These are phyloP conservation scores for Apodemus agrarius DNA, from an alignment of 2,797 vertebrate species.

Conservation along the genomic window DNA sequence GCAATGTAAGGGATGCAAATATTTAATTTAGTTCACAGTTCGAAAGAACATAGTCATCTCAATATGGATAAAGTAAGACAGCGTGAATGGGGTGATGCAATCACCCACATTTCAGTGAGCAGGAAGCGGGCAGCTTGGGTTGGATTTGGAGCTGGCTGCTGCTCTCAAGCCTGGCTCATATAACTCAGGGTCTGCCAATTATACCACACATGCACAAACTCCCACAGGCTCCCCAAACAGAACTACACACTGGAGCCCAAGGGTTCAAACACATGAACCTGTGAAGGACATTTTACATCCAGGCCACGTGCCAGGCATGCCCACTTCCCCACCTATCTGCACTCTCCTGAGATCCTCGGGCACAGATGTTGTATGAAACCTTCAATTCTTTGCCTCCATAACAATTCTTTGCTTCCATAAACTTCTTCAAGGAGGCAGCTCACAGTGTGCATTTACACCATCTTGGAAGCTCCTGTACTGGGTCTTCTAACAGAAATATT, in stretches of 20 bases:
- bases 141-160: not conserved
- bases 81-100: not conserved
- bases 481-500: not conserved
- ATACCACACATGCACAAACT: not conserved
- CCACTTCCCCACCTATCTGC: not conserved
- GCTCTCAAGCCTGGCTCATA: not conserved
- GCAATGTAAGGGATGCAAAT: not conserved
- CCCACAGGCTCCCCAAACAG: not conserved
- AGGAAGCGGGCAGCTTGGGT: not conserved
- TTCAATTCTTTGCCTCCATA: not conserved
- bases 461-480: not conserved
- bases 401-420: not conserved
- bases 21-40: not conserved
- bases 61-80: too few relatives aligned
- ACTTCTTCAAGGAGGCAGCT: not conserved
- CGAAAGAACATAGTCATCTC: not conserved
- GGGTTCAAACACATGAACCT: not conserved
- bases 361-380: not conserved
- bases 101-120: not conserved
- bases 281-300: not conserved
- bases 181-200: not conserved
- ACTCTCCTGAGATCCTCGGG: not conserved
- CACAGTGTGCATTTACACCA: not conserved
- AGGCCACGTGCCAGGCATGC: fast-evolving
- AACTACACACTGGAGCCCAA: not conserved